These are phyloP conservation scores for Lochmaea capreae DNA, from an alignment of 2,888 invertebrate species.

Conservation along the genomic window DNA sequence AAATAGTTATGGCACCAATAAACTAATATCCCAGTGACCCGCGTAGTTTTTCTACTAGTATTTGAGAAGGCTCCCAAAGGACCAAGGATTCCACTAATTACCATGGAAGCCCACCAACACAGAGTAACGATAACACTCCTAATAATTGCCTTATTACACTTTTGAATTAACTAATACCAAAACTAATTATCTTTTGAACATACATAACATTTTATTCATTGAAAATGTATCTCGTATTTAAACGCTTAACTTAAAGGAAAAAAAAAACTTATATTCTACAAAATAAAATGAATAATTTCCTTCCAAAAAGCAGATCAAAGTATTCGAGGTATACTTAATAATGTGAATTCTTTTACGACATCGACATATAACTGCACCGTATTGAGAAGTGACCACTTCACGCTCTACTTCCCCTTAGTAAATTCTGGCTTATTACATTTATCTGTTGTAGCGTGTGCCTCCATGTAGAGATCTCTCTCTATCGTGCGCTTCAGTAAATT, in stretches of 20 bases:
- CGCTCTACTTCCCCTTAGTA: conserved; percentile 49
- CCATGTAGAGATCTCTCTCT: conserved; percentile 45
- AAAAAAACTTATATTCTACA: not conserved
- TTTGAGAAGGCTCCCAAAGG: too few species aligned
- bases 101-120: too few species aligned
- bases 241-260: not conserved
- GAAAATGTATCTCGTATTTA: too few species aligned
- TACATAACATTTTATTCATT: too few species aligned
- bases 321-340: conserved; percentile 2
- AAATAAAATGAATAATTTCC: not conserved
- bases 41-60: too few species aligned
- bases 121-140: too few species aligned
- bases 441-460: conserved; percentile 52
- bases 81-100: too few species aligned
- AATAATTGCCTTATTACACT: too few species aligned
- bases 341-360: conserved; percentile 22
- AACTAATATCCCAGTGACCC: too few species aligned
- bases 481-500: conserved; percentile 45
- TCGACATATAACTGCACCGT: conserved; percentile 26
- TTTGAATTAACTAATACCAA: too few species aligned
- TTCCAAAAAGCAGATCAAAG: conserved; percentile 14
- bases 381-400: conserved; percentile 43
- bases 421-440: conserved; percentile 53
- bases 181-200: too few species aligned
- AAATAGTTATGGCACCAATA: too few species aligned